phyloP scores from a whole-genome alignment of 1,140 invertebrate species.

The Palaemon carinicauda region DNA sequence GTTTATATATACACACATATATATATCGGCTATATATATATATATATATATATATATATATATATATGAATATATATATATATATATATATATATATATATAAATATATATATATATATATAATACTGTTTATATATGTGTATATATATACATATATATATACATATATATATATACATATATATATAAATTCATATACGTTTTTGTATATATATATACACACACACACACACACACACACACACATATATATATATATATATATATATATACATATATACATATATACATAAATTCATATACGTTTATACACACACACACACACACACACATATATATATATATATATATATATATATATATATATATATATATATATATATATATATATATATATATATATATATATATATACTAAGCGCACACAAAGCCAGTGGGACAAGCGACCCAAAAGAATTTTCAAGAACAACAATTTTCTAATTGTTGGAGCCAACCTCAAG shows the following conservation, averaged over 20 bases:
- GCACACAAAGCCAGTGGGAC: too few species aligned
- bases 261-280: not conserved
- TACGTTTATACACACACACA: not conserved
- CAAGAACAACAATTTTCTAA: too few species aligned
- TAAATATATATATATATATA: not conserved
- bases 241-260: not conserved
- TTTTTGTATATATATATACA: not conserved
- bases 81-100: not conserved
- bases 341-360: not conserved
- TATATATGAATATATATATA: too few species aligned
- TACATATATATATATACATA: not conserved
- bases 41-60: too few species aligned
- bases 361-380: not conserved
- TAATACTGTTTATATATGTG: not conserved
- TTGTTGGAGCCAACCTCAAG: too few species aligned
- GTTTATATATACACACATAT: too few species aligned
- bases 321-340: not conserved
- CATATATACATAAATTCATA: not conserved
- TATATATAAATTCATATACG: not conserved
- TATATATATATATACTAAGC: conserved; percentile 2
- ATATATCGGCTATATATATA: too few species aligned
- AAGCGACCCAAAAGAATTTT: too few species aligned
- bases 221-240: not conserved
- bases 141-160: too few species aligned
- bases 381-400: conserved; percentile 2